Base-by-base conservation (phyloP, 2,888 invertebrate genomes). In the Myathropa florea region DNA sequence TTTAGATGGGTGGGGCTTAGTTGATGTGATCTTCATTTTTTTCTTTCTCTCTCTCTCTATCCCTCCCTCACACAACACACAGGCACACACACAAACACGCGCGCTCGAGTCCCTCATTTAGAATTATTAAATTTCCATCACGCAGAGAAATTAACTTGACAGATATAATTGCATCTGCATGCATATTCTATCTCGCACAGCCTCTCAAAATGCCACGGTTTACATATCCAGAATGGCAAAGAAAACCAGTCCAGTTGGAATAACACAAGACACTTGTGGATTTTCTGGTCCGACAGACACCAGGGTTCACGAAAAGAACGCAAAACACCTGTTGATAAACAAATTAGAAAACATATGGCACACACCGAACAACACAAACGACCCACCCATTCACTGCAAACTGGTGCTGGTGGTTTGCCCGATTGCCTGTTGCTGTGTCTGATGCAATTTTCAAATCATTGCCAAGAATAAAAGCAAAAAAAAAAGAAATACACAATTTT, bases 271-370 rank as follows among this genome's bases (percentile, higher is more conserved):
- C 73, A 81, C 70, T 79, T 88, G 71, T 67, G 64, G 71, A 73
- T 60, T 77, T n/a, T 78, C 75, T 60, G 59, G 6, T 26, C 39
- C 28, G n/a, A 24, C 39, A 28, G 46, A 76, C 65, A 71, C 61
- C 55, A 63, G 57, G 63, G 24, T 71, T 71, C 67, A 21, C 24
- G 23, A 4, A 57, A 23, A 23, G 10, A 57, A 12, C 24, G 7
- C 23, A 72, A 85, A 85, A 85, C 88, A 88, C 88, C 88, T 88
- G 88, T 89, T 88, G 85, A 86, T 88, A 88, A 88, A 88, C 88
- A 88, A 89, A 88, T 89, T 89, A 89, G 88, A 88, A 89, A 88
- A 76, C 81, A 84, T 84, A 77, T 84, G 79, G 80, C 65, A 72
- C 75, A 46, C 7, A 36, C 64, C 26, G 67, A 28, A 55, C 46